These are phyloP conservation scores for Meandrina meandrites DNA, from an alignment of 92 coral and sea anemone genomes.

Conservation along the genomic window DNA sequence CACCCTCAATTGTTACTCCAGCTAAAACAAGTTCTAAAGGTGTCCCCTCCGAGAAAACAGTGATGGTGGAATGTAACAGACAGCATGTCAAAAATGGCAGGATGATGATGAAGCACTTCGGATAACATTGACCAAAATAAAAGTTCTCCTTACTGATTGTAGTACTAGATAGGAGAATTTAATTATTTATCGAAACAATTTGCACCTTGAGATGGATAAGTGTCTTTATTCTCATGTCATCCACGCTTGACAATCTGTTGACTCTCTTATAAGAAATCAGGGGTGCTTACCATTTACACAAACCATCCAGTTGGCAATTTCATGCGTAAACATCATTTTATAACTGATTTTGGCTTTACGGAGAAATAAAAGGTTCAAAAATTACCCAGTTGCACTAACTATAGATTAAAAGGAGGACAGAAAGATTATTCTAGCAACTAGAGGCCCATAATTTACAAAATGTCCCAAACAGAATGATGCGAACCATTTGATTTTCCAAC, in stretches of 20 bases:
- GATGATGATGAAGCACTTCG: neutral
- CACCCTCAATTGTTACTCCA: neutral
- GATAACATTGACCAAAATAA: neutral
- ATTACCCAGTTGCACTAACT: too few relatives aligned
- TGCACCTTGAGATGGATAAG: neutral
- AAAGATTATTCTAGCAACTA: too few relatives aligned
- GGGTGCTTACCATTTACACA: too few relatives aligned
- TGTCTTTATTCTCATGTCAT: neutral
- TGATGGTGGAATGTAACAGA: conserved; percentile 2
- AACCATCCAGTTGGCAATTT: too few relatives aligned
- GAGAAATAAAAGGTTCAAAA: too few relatives aligned
- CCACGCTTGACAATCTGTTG: neutral
- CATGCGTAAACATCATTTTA: too few relatives aligned
- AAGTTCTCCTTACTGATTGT: neutral
- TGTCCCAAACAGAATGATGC: too few relatives aligned
- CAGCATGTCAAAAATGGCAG: neutral
- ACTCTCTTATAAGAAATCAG: neutral
- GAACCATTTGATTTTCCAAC: too few relatives aligned
- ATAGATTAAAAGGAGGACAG: too few relatives aligned
- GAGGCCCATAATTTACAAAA: too few relatives aligned
- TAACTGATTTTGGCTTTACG: too few relatives aligned
- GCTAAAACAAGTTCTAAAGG: neutral
- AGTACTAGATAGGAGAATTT: neutral
- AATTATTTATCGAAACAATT: neutral
- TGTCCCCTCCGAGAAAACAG: conserved; percentile 3